Evolutionary conservation across 2,113 vertebrate genomes (phyloP).

Genomic region (Zosterops borbonicus): DNA sequence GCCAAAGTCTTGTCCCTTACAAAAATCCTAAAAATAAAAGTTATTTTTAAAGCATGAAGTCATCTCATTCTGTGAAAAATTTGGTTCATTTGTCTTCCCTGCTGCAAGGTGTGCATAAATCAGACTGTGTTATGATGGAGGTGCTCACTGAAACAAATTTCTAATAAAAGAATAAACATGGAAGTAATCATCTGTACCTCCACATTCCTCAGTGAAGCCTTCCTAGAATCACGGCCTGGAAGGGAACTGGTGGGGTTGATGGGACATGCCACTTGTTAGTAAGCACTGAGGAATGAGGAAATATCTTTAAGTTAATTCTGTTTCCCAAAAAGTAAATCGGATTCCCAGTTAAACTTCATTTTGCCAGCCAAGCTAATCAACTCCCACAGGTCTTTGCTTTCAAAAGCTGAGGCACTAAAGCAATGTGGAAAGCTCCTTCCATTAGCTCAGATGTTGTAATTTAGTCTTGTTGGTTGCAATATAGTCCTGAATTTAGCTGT

Average conservation of each 20-base stretch:
- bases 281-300: background rate
- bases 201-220: conserved; percentile 13
- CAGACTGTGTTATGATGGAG: conserved; percentile 46
- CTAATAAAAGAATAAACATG: conserved; percentile 42
- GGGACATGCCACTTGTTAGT: background rate
- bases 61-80: conserved; percentile 17
- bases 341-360: background rate
- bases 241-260: background rate
- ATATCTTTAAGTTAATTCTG: background rate
- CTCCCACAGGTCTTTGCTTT: background rate
- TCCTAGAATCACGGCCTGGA: background rate
- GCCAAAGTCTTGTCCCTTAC: background rate
- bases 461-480: background rate
- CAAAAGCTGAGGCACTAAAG: background rate
- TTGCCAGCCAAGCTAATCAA: background rate
- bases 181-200: conserved; percentile 32
- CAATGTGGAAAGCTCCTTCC: background rate
- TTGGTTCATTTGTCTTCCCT: background rate
- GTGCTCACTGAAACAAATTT: conserved; percentile 40
- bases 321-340: background rate
- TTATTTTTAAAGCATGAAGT: background rate
- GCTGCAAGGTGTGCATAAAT: conserved; percentile 41
- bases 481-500: background rate
- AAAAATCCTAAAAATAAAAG: background rate
- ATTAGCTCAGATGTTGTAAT: background rate